These are phyloP conservation scores for Rhodophaea formosa DNA, from an alignment of 2,888 invertebrate genomes.

Conservation along the genomic window DNA sequence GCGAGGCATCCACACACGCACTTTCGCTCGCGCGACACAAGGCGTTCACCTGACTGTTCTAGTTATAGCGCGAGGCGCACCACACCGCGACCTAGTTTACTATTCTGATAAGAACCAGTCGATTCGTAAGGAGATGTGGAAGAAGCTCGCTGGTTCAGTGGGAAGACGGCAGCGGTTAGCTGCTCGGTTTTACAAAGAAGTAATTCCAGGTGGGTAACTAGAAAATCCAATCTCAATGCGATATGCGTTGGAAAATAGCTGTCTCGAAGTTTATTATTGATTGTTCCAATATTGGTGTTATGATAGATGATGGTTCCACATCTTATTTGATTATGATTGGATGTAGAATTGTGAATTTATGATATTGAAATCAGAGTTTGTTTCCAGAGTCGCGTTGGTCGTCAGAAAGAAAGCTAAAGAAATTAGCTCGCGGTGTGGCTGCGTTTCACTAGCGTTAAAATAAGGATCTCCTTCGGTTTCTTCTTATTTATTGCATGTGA, in stretches of 20 bases:
- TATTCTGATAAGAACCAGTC: too few relatives aligned
- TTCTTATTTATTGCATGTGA: background rate
- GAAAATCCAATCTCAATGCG: too few relatives aligned
- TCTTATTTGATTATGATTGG: too few relatives aligned
- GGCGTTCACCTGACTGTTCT: conserved; percentile 28
- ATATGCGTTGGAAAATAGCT: too few relatives aligned
- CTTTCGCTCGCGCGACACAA: conserved; percentile 71
- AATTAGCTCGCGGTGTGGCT: conserved; percentile 11
- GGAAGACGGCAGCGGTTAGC: too few relatives aligned
- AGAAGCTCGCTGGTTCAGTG: too few relatives aligned
- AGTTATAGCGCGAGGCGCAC: conserved; percentile 29
- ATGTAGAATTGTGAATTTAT: background rate
- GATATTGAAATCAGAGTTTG: background rate
- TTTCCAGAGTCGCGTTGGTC: background rate
- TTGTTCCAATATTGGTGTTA: too few relatives aligned
- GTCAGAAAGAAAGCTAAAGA: background rate
- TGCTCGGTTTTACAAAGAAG: too few relatives aligned
- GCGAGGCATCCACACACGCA: conserved; percentile 70
- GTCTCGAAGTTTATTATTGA: too few relatives aligned
- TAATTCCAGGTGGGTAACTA: too few relatives aligned
- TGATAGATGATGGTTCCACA: too few relatives aligned
- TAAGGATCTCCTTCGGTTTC: background rate
- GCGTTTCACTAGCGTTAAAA: background rate
- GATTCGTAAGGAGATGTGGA: too few relatives aligned
- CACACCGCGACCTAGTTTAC: conserved; percentile 11